Conservation (phyloP, 2,888 invertebrate genomes). For the Tridacna crocea region DNA sequence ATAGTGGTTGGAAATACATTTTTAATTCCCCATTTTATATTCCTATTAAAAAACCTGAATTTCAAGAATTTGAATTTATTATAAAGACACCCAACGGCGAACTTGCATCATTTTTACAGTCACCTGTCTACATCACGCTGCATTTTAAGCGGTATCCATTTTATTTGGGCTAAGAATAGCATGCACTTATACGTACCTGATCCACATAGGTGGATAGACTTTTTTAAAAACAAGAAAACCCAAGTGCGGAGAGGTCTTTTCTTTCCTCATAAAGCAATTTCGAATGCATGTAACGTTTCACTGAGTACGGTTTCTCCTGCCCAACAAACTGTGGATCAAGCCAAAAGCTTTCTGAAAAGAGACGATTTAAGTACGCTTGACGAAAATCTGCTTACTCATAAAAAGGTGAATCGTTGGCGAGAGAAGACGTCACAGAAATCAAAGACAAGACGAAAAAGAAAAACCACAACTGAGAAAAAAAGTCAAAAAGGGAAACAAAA, state of each 20-base stretch:
- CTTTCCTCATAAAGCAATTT: neutral
- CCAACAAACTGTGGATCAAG: slow-evolving; percentile 46
- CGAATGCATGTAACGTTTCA: slow-evolving; percentile 8
- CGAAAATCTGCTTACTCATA: no score
- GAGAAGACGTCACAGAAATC: slow-evolving; percentile 5
- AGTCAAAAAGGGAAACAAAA: neutral
- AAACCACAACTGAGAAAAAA: slow-evolving; percentile 8
- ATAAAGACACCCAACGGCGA: slow-evolving; percentile 46
- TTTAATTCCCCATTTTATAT: slow-evolving; percentile 51
- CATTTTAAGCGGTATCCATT: slow-evolving; percentile 58
- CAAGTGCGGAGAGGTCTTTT: slow-evolving; percentile 25
- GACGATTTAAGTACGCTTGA: slow-evolving; percentile 41
- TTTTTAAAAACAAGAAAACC: slow-evolving; percentile 25
- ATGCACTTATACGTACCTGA: slow-evolving; percentile 20
- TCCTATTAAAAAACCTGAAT: slow-evolving; percentile 40
- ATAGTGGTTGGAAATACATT: slow-evolving; percentile 38
- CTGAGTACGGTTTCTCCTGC: no score
- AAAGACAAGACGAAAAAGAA: slow-evolving; percentile 4
- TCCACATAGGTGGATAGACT: slow-evolving; percentile 35
- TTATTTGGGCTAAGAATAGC: slow-evolving; percentile 34
- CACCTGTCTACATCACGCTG: slow-evolving; percentile 49
- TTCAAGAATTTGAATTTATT: slow-evolving; percentile 48
- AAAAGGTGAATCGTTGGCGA: no score
- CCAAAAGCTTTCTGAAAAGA: slow-evolving; percentile 48
- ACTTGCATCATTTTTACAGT: slow-evolving; percentile 46